These are phyloP conservation scores for Coluber constrictor DNA, from an alignment of 2,797 vertebrate genomes.

Conservation along the genomic window DNA sequence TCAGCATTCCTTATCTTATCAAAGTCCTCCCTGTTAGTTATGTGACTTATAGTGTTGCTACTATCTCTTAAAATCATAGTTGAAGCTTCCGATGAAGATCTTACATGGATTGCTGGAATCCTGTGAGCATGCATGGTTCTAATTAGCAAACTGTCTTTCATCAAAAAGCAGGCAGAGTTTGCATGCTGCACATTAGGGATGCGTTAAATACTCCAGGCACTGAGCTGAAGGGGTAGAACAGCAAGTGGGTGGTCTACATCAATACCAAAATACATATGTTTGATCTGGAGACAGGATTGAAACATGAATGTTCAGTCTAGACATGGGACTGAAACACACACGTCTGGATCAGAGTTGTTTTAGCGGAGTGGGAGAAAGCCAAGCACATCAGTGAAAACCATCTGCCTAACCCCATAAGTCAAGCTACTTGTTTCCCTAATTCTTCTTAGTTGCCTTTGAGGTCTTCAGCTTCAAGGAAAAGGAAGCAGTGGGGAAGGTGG, in stretches of 20 bases:
- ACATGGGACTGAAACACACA: neutral
- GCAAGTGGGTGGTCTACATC: neutral
- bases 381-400: neutral
- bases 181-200: neutral
- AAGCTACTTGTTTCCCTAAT: neutral
- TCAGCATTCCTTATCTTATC: neutral
- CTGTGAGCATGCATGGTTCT: no score
- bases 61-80: neutral
- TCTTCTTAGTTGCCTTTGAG: neutral
- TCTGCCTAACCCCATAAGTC: neutral
- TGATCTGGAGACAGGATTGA: neutral
- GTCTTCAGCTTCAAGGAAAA: neutral
- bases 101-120: neutral
- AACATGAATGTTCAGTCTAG: neutral
- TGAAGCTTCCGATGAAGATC: neutral
- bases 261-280: neutral
- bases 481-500: neutral
- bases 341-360: neutral
- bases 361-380: neutral
- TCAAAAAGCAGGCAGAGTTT: neutral
- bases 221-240: neutral
- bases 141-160: neutral
- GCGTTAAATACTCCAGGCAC: neutral
- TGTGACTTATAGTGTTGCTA: neutral
- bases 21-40: neutral